Conservation (phyloP, 1,140 invertebrate species). For the Philotrypesis tridentata region DNA sequence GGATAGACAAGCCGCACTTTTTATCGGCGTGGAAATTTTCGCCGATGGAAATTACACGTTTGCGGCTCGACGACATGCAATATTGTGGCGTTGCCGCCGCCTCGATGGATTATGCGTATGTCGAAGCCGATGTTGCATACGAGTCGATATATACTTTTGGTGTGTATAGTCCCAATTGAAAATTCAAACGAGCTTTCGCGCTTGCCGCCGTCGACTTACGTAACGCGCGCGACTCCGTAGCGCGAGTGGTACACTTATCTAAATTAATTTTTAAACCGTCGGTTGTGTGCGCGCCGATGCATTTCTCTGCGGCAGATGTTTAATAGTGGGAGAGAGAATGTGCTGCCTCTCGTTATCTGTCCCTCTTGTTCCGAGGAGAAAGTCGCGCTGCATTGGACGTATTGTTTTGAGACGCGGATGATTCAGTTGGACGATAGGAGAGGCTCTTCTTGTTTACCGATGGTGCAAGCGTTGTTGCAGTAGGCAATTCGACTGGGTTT, state of each 20-base stretch:
- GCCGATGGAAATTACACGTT: too few species aligned
- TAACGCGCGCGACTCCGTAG: background rate
- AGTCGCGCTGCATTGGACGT: background rate
- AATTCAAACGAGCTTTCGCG: background rate
- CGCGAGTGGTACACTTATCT: background rate
- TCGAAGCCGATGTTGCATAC: too few species aligned
- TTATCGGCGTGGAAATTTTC: background rate
- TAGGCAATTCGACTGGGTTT: too few species aligned
- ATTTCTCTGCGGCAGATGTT: too few species aligned
- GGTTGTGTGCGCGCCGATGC: background rate
- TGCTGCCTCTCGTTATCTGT: background rate
- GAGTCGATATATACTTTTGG: too few species aligned
- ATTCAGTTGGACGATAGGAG: too few species aligned
- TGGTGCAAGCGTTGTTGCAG: too few species aligned
- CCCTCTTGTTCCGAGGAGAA: background rate
- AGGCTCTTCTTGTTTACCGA: background rate
- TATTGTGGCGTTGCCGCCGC: too few species aligned
- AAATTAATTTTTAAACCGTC: conserved; percentile 1
- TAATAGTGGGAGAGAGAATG: background rate
- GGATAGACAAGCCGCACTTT: background rate
- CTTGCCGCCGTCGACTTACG: background rate
- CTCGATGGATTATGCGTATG: too few species aligned
- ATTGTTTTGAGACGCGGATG: background rate
- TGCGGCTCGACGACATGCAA: too few species aligned
- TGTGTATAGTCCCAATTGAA: background rate